Evolutionary conservation across 2,888 invertebrate species (phyloP).

Genomic region (Hirudinaria manillensis): DNA sequence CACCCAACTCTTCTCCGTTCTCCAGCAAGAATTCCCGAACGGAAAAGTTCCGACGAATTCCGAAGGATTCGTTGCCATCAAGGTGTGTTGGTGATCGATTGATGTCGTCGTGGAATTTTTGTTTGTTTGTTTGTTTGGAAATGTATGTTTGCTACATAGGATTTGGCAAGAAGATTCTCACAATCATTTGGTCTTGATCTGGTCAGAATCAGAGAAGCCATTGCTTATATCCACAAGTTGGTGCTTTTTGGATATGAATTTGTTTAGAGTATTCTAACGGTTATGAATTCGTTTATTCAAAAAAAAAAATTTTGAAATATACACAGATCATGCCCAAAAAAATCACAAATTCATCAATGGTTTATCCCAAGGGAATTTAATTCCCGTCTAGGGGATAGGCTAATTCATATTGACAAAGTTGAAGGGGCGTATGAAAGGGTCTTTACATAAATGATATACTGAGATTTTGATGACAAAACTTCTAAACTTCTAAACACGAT

Average conservation of each 20-base stretch:
- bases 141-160: conserved; percentile 58
- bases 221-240: conserved; percentile 76
- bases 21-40: conserved; percentile 56
- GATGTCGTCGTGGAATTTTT: neutral
- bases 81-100: conserved; percentile 58
- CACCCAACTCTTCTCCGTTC: conserved; percentile 74
- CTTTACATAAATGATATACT: too few relatives aligned
- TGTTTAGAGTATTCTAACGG: too few relatives aligned
- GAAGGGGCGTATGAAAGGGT: too few relatives aligned
- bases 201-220: conserved; percentile 89
- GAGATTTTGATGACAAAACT: too few relatives aligned
- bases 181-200: conserved; percentile 93
- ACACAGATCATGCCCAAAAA: too few relatives aligned
- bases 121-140: neutral
- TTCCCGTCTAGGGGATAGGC: too few relatives aligned
- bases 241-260: conserved; percentile 24
- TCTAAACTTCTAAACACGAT: too few relatives aligned
- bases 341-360: too few relatives aligned
- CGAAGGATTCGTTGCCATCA: conserved; percentile 81
- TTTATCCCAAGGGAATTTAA: too few relatives aligned
- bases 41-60: conserved; percentile 63
- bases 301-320: too few relatives aligned
- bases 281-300: too few relatives aligned
- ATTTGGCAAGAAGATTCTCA: conserved; percentile 91
- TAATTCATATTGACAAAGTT: too few relatives aligned